phyloP scores from a whole-genome alignment of 2,113 vertebrate species.

The Alethe diademata region DNA sequence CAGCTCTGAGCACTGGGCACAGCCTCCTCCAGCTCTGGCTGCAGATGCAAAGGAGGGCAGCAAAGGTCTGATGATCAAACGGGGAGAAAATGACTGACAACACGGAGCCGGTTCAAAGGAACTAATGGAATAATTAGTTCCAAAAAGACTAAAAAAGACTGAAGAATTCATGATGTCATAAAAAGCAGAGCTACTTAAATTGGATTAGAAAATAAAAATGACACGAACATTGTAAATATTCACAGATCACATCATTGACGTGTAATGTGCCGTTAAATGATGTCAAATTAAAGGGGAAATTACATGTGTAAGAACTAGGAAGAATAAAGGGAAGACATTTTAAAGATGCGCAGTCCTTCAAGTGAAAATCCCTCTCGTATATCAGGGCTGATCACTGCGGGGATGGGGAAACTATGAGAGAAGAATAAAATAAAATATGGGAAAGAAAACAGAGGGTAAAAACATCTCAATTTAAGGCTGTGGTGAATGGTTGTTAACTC shows the following conservation, averaged over 20 bases:
- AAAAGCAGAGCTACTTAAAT: constrained; percentile 83
- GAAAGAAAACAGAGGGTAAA: constrained; percentile 66
- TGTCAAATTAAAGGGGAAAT: constrained; percentile 86
- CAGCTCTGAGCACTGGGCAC: neutral
- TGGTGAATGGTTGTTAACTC: constrained; percentile 44
- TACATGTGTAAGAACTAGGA: constrained; percentile 79
- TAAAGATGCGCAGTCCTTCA: constrained; percentile 80
- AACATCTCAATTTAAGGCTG: constrained; percentile 65
- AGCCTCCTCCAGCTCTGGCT: constrained; percentile 12
- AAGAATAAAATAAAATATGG: constrained; percentile 70
- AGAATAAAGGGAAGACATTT: constrained; percentile 82
- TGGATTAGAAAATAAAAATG: constrained; percentile 85
- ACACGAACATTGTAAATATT: constrained; percentile 86
- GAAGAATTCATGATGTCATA: constrained; percentile 86
- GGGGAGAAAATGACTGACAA: constrained; percentile 74
- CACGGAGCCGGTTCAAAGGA: constrained; percentile 66
- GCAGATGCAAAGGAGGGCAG: constrained; percentile 69
- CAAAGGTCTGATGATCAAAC: constrained; percentile 74
- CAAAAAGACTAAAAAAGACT: constrained; percentile 82
- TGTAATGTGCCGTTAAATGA: constrained; percentile 86
- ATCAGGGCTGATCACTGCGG: constrained; percentile 63
- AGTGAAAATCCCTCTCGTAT: constrained; percentile 71
- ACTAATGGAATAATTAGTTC: constrained; percentile 81
- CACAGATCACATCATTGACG: constrained; percentile 84
- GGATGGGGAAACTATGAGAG: constrained; percentile 35